These are phyloP conservation scores for Scolanthus callimorphus DNA, from an alignment of 92 coral and sea anemone genomes.

Conservation along the genomic window DNA sequence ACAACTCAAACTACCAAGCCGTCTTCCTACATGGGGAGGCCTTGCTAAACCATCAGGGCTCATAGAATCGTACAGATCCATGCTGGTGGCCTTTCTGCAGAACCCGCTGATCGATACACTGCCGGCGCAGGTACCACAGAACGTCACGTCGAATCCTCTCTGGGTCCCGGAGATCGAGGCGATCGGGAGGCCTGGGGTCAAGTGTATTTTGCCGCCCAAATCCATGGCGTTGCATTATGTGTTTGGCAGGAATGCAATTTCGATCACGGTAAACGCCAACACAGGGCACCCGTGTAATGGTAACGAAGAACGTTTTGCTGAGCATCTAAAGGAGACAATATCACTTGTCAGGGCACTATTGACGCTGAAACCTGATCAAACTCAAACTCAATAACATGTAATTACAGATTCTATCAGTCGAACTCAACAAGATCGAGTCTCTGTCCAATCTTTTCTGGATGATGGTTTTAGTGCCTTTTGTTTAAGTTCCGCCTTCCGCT, in stretches of 20 bases:
- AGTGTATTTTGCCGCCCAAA: constrained; percentile 63
- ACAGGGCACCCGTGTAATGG: constrained; percentile 46
- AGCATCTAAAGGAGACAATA: constrained; percentile 33
- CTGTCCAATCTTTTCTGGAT: too few relatives aligned
- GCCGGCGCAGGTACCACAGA: constrained; percentile 58
- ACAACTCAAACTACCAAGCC: constrained; percentile 40
- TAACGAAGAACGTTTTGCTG: constrained; percentile 26
- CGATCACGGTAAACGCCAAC: constrained; percentile 58
- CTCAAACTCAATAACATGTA: too few relatives aligned
- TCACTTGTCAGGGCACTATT: constrained; percentile 27
- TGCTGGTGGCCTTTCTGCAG: constrained; percentile 18
- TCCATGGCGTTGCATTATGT: constrained; percentile 67
- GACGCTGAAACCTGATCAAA: too few relatives aligned
- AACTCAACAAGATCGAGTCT: too few relatives aligned
- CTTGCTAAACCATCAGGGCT: constrained; percentile 14
- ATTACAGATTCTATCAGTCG: too few relatives aligned
- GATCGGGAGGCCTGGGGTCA: constrained; percentile 80
- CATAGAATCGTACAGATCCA: constrained; percentile 11
- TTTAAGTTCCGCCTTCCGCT: too few relatives aligned
- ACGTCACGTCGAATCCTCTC: constrained; percentile 71
- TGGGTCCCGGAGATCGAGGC: constrained; percentile 72
- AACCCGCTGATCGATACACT: constrained; percentile 48
- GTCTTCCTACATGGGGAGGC: constrained; percentile 42
- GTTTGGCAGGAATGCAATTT: constrained; percentile 53
- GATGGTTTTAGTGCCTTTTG: too few relatives aligned